Conservation (phyloP, 2,113 vertebrate species). For the Neodon shergylaensis region DNA sequence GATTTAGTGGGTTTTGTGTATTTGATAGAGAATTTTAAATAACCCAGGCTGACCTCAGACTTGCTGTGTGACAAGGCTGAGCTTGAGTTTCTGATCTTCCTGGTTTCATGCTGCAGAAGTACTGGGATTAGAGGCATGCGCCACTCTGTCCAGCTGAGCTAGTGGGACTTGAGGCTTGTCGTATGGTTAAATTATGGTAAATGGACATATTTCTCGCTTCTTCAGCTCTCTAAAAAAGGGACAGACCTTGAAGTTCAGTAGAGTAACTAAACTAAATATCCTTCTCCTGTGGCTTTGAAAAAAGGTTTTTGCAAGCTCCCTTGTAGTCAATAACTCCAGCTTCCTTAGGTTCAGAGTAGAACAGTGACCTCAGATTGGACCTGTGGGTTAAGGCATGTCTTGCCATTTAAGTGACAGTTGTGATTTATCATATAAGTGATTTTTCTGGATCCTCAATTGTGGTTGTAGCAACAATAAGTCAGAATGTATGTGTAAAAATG, state of each 20-base stretch:
- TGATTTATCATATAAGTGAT: neutral
- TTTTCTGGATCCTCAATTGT: neutral
- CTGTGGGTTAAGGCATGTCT: neutral
- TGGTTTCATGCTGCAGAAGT: neutral
- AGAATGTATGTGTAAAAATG: neutral
- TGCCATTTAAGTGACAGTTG: neutral
- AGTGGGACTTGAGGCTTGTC: neutral
- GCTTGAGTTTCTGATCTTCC: neutral
- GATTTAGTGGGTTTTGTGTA: neutral
- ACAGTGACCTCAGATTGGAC: neutral
- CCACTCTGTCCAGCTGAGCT: neutral
- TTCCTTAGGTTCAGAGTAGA: neutral
- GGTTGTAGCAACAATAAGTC: neutral
- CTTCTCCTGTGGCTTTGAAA: neutral
- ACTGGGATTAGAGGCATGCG: neutral
- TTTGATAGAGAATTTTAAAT: neutral
- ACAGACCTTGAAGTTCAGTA: neutral
- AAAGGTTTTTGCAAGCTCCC: neutral
- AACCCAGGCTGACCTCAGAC: neutral
- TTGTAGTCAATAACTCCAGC: neutral
- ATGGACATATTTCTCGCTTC: neutral
- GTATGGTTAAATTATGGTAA: neutral
- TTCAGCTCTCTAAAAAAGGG: neutral
- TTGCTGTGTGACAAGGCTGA: neutral
- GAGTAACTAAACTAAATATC: neutral